Conservation (phyloP, 2,113 vertebrate species). For the Ictalurus furcatus region DNA sequence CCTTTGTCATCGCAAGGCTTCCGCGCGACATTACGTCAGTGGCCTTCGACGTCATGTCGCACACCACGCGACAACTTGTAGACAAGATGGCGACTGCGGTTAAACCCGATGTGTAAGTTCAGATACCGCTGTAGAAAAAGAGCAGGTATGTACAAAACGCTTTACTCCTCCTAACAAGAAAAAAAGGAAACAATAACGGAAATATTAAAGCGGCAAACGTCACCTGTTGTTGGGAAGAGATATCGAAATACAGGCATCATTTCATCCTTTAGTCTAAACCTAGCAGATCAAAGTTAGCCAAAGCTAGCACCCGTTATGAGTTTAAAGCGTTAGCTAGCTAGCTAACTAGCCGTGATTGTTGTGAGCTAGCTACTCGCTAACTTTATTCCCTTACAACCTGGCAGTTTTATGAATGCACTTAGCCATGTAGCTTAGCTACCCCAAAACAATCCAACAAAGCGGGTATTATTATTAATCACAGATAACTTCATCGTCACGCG, state of each 20-base stretch:
- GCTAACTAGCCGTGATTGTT: slow-evolving; percentile 20
- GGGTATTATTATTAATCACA: neutral
- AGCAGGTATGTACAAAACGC: slow-evolving; percentile 36
- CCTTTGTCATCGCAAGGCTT: slow-evolving; percentile 1
- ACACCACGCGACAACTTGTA: slow-evolving; percentile 53
- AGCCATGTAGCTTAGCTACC: neutral
- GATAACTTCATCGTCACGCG: neutral
- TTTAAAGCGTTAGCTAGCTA: slow-evolving; percentile 10
- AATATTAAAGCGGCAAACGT: neutral
- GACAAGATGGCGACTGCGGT: slow-evolving; percentile 53
- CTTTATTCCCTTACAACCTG: neutral
- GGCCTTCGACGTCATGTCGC: slow-evolving; percentile 42
- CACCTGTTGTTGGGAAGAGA: neutral
- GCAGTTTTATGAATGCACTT: neutral
- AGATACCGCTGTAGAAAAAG: slow-evolving; percentile 4
- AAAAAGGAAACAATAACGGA: neutral
- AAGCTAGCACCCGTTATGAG: neutral
- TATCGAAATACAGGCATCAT: neutral
- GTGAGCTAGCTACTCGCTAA: neutral
- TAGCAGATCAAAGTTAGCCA: neutral
- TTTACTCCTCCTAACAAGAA: neutral
- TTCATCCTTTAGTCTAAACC: neutral
- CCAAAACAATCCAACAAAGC: neutral
- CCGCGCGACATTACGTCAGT: slow-evolving; percentile 35
- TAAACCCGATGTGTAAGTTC: slow-evolving; percentile 17